phyloP scores from a whole-genome alignment of 2,888 invertebrate species.

The Polylopha cassiicola region DNA sequence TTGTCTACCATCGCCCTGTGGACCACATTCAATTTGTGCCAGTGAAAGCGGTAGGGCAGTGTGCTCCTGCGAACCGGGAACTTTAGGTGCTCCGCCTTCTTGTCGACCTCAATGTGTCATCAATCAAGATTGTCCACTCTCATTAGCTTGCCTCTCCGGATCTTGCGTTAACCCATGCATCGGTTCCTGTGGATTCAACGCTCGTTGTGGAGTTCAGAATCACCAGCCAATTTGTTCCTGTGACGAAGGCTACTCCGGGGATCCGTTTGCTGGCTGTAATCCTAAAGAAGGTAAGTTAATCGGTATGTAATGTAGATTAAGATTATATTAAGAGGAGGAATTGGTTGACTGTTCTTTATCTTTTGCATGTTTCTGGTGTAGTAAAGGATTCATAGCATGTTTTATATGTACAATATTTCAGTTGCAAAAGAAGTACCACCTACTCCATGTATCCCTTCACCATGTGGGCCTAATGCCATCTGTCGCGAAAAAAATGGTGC shows the following conservation, averaged over 20 bases:
- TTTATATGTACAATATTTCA: conserved; percentile 53
- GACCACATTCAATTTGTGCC: conserved; percentile 80
- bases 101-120: conserved; percentile 88
- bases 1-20: conserved; percentile 83
- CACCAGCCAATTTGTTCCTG: conserved; percentile 87
- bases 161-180: conserved; percentile 86
- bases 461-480: conserved; percentile 87
- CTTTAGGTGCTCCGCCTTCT: conserved; percentile 87
- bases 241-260: conserved; percentile 84
- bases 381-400: conserved; percentile 23
- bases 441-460: conserved; percentile 86
- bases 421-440: conserved; percentile 77
- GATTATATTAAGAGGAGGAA: conserved; percentile 28
- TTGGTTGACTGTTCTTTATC: conserved; percentile 23
- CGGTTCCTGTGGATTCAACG: conserved; percentile 86
- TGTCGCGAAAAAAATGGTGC: conserved; percentile 86
- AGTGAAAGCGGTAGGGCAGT: conserved; percentile 81
- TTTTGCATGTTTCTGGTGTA: conserved; percentile 25
- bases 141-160: conserved; percentile 82
- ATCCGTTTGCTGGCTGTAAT: conserved; percentile 87
- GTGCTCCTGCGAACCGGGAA: conserved; percentile 84
- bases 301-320: conserved; percentile 21
- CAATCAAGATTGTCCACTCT: conserved; percentile 86
- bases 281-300: conserved; percentile 73
- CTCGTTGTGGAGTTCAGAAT: conserved; percentile 84